These are phyloP conservation scores for Ptiloglossa arizonensis DNA, from an alignment of 1,140 invertebrate genomes.

Conservation along the genomic window DNA sequence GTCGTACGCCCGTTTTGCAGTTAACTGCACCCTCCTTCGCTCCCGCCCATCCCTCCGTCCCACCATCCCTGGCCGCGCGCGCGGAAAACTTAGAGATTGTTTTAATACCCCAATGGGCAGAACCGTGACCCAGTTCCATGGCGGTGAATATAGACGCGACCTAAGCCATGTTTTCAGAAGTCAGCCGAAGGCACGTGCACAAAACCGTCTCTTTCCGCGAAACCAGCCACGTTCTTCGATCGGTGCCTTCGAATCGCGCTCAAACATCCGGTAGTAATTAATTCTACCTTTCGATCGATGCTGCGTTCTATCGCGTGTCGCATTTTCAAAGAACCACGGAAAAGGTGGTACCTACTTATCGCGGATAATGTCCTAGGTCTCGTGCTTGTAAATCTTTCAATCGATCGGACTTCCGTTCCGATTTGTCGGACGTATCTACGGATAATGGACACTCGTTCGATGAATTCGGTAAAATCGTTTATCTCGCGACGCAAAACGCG, in stretches of 20 bases:
- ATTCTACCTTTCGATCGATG: too few species aligned
- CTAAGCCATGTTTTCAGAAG: constrained; percentile 33
- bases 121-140: constrained; percentile 42
- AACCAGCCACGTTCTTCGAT: neutral
- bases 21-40: constrained; percentile 10
- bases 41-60: neutral
- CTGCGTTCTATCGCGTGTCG: too few species aligned
- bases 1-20: neutral
- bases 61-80: neutral
- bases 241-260: too few species aligned
- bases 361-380: neutral
- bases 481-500: neutral
- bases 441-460: neutral
- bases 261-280: too few species aligned
- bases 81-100: constrained; percentile 42
- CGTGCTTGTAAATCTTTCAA: neutral
- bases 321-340: too few species aligned
- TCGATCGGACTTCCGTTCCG: constrained; percentile 15
- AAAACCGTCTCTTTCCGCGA: neutral
- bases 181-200: constrained; percentile 19
- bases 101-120: constrained; percentile 54
- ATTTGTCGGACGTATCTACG: neutral
- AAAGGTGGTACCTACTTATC: constrained; percentile 7
- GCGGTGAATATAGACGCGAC: constrained; percentile 28
- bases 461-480: neutral